phyloP scores from a whole-genome alignment of 2,797 vertebrate genomes.

The Rhinoraja longicauda region DNA sequence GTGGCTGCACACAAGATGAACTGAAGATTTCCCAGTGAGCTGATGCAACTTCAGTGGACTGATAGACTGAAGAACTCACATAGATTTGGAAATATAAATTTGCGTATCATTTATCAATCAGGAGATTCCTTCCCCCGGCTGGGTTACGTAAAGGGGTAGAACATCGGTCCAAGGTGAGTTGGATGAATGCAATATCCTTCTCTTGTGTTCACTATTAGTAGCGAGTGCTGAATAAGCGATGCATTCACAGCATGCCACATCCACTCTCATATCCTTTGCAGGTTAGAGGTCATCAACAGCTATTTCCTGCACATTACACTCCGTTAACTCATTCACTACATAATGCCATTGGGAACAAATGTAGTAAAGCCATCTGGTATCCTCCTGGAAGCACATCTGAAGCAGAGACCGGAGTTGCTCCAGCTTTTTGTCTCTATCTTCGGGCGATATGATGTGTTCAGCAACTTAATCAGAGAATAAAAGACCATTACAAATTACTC shows the following conservation, averaged over 20 bases:
- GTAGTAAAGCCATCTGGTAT: not conserved
- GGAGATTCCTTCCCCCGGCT: not conserved
- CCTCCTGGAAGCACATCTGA: not conserved
- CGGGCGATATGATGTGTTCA: not conserved
- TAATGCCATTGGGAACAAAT: not conserved
- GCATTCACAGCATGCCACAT: constrained; percentile 7
- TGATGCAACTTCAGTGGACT: not conserved
- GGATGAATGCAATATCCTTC: not conserved
- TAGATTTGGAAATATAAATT: not conserved
- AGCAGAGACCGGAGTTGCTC: not conserved
- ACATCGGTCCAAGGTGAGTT: not conserved
- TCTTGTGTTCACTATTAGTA: not conserved
- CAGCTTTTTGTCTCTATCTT: too few relatives aligned
- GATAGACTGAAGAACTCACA: too few relatives aligned
- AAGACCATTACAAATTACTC: not conserved
- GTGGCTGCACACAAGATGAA: not conserved
- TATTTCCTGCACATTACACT: not conserved
- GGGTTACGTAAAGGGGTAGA: not conserved
- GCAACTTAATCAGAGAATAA: not conserved
- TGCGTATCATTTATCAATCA: not conserved
- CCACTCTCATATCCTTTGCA: not conserved
- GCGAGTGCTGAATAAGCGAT: not conserved
- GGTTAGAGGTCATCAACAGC: constrained; percentile 20
- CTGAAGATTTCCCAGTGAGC: not conserved
- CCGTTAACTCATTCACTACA: constrained; percentile 8